Conservation (phyloP, 2,797 vertebrate genomes). For the Craterocephalus amniculus region DNA sequence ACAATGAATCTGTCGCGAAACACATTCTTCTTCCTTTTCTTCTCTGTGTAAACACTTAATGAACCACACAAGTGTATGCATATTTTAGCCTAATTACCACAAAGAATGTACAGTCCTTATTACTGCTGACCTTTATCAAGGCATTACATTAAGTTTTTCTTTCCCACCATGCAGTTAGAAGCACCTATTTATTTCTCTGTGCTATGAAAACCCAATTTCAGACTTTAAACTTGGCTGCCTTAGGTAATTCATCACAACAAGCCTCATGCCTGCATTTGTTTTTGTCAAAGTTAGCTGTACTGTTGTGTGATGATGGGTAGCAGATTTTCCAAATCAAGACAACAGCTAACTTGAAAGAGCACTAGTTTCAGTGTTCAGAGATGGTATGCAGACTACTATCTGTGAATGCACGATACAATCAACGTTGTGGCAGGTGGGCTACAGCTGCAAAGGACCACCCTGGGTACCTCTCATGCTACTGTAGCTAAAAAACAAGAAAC, state of each 20-base stretch:
- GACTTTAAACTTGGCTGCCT: conserved; percentile 61
- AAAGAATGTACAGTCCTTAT: conserved; percentile 51
- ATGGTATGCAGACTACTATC: too few relatives aligned
- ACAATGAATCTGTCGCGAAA: conserved; percentile 20
- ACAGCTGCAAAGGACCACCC: too few relatives aligned
- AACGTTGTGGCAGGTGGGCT: too few relatives aligned
- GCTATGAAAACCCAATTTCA: conserved; percentile 57
- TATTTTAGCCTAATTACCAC: conserved; percentile 66
- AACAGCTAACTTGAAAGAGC: too few relatives aligned
- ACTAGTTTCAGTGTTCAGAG: too few relatives aligned
- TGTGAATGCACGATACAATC: too few relatives aligned
- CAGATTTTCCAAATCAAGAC: conserved; percentile 37
- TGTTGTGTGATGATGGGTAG: conserved; percentile 26
- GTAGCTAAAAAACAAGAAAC: too few relatives aligned
- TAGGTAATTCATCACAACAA: conserved; percentile 67
- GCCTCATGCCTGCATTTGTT: conserved; percentile 61
- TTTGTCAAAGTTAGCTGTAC: conserved; percentile 58
- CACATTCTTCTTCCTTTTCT: conserved; percentile 36
- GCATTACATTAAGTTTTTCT: conserved; percentile 27
- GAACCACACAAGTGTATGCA: conserved; percentile 40
- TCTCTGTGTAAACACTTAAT: conserved; percentile 40
- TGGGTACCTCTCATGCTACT: too few relatives aligned
- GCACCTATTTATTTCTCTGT: conserved; percentile 48
- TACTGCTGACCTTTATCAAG: conserved; percentile 68
- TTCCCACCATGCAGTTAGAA: conserved; percentile 22